Base-by-base conservation (phyloP, 2,888 invertebrate species). In the Trachelus tabidus region DNA sequence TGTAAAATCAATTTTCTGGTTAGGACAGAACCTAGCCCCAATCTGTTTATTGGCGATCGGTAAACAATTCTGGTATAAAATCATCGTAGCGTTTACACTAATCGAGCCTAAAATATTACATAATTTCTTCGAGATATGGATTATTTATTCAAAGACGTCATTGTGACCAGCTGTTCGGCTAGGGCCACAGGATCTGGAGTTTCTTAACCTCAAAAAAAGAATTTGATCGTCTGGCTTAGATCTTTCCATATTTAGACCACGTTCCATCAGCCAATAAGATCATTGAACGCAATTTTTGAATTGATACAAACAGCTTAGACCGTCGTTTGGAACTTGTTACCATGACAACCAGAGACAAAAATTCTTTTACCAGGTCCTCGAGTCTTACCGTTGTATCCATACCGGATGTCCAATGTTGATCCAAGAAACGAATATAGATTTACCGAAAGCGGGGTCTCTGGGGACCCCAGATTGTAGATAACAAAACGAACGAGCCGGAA, bases 401-500 rank as follows among this genome's bases (percentile, higher is more conserved):
- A 56, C 23, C 56, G 56, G 15, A 56, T 23, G 56, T 23, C 23
- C 23, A 23, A 56, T 56, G 23, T 56, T 23, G 23, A 23, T 56
- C 56, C 9, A 9, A 56, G 56, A 56, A 56, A 56, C 56, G 56
- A 56, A 56, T 56, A 56, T 56, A 23, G 56, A 56, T 56, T 23
- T 23, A 56, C 23, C 23, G 15, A 23, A 56, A 56, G 2, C 9
- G 56, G 56, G 56, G 23, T 23, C 9, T 56, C 56, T 23, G 23
- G 23, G 23, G 56, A 56, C 56, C 56, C 56, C 56, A 56, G 56
- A 15, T 9, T 56, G 56, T 2, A 56, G 34, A 71, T 71, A 15
- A 12, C 3, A 15, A 71, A 71, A 9, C 81, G 78, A 85, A 83
- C 87, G 83, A 86, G 83, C 81, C 82, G 83, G 84, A 87, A 87